Evolutionary conservation across 2,797 vertebrate species (phyloP), one percentile per base, ranked within the genome.

Genomic region (Lagothrix lagotricha): DNA sequence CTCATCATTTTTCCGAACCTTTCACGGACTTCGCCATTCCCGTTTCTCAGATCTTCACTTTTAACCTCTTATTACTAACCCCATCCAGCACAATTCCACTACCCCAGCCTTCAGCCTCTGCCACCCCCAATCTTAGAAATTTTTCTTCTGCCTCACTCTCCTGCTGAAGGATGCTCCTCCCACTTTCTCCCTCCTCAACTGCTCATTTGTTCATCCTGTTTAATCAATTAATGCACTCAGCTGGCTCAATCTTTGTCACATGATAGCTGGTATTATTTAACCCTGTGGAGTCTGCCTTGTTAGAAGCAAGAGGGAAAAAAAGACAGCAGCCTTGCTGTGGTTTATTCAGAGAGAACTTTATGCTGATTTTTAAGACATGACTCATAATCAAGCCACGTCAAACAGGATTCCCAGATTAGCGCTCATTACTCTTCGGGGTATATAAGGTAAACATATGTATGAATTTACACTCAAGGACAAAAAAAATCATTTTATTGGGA

Each of bases 261-360:
- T 39, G 72, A 75, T 88, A 75, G 15, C 44, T 88, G 77, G 36
- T 46, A 61, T 83, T 96, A 54, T 93, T 92, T 89, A 96, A 94
- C 58, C 67, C 94, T 79, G n/a, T 94, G 73, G 48, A 76, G 15
- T 87, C 50, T 92, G 73, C 93, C 88, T 88, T 67, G 19, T 93
- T 92, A 94, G 84, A 93, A 52, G 7, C 52, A 88, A 94, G 28
- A 79, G 67, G 72, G 72, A 90, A 90, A 93, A 88, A 85, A 90
- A 33, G 28, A 54, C 2, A 61, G 30, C 24, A 70, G 7, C 39
- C 22, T 20, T 48, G 6, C 64, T 15, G 33, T 72, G 36, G 70
- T 77, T 13, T 44, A 41, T 81, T 80, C 52, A 72, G 58, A 46
- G 24, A 48, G 46, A 79, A 79, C 20, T 88, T 77, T 36, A 76